Conservation (phyloP, 2,113 vertebrate species). For the Sus scrofa region DNA sequence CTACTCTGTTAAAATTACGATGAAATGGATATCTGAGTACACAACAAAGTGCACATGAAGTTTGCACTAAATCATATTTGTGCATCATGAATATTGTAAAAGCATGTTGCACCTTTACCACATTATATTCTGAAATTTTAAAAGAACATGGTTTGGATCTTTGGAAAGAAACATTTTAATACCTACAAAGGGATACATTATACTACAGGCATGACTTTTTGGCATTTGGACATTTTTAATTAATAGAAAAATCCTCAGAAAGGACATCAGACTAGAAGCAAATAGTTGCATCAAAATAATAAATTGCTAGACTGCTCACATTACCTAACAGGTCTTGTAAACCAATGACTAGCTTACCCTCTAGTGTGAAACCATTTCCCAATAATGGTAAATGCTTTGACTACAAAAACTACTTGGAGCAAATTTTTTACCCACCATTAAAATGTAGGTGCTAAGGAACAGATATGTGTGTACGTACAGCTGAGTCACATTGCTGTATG, state of each 20-base stretch:
- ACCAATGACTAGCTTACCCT: not conserved
- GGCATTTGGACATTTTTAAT: not conserved
- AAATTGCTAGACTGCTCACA: not conserved
- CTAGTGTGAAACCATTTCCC: not conserved
- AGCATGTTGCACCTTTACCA: not conserved
- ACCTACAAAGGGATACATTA: not conserved
- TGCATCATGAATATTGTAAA: not conserved
- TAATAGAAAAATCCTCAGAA: not conserved
- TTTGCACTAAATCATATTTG: not conserved
- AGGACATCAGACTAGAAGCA: not conserved
- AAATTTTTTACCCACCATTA: not conserved
- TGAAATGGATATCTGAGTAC: not conserved
- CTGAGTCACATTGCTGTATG: too few relatives aligned
- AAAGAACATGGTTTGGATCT: not conserved
- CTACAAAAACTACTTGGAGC: not conserved
- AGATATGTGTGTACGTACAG: too few relatives aligned
- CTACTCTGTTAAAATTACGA: not conserved
- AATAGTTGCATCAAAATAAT: not conserved
- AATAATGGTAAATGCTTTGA: not conserved
- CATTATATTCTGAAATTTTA: not conserved
- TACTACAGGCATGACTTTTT: not conserved
- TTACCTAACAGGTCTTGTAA: not conserved
- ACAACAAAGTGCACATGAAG: not conserved
- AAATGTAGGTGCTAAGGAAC: not conserved
- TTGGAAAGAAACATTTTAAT: slow-evolving; percentile 15